Conservation (phyloP, 2,888 invertebrate species). For the Pinctada fucata region DNA sequence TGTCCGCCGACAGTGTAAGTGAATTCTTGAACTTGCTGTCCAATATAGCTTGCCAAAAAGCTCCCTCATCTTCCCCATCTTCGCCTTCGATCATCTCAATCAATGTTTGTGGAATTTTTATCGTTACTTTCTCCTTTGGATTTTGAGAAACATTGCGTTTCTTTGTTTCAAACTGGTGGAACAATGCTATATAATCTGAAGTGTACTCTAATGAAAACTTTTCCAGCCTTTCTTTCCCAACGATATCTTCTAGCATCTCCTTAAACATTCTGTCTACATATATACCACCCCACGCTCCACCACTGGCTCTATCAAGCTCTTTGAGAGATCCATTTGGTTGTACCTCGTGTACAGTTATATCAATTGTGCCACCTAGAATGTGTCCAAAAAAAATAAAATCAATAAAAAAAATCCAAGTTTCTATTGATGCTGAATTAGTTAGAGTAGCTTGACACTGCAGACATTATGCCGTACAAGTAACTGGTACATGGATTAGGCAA, state of each 20-base stretch:
- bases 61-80: not conserved
- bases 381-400: too few relatives aligned
- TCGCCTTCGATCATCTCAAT: not conserved
- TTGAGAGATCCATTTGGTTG: not conserved
- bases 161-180: not conserved
- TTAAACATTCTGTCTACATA: not conserved
- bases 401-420: too few relatives aligned
- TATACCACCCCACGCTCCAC: slow-evolving; percentile 6
- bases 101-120: not conserved
- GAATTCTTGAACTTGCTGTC: slow-evolving; percentile 39
- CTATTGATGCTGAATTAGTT: too few relatives aligned
- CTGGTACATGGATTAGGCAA: too few relatives aligned
- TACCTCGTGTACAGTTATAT: slow-evolving; percentile 14
- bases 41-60: slow-evolving; percentile 28
- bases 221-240: not conserved
- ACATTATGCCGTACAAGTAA: too few relatives aligned
- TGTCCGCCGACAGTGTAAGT: slow-evolving; percentile 41
- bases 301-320: slow-evolving; percentile 1
- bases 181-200: not conserved
- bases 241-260: slow-evolving; percentile 1
- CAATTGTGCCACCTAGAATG: slow-evolving; percentile 5
- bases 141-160: not conserved
- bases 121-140: not conserved
- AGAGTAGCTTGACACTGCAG: too few relatives aligned
- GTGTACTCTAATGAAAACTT: not conserved